A percentile compares a stretch with the other conserved stretches of the same genome.
These are phyloP conservation scores for Bilobella aurantiaca DNA, from an alignment of 1,140 invertebrate genomes.

Conservation along the genomic window DNA sequence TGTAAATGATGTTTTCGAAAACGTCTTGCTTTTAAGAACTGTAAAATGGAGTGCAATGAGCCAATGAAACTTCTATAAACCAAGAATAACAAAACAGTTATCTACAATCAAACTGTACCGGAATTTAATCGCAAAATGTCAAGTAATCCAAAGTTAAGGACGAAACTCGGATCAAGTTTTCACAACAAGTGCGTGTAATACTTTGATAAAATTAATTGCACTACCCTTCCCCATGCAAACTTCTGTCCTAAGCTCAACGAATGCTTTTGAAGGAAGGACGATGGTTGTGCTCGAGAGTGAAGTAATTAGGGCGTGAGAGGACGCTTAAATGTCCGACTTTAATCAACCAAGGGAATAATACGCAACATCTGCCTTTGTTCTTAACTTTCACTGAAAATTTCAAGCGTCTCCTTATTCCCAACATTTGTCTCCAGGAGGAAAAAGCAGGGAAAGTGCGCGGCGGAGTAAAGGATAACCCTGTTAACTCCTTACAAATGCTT, in stretches of 20 bases:
- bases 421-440: background rate
- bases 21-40: too few relatives aligned
- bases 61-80: too few relatives aligned
- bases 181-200: too few relatives aligned
- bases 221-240: too few relatives aligned
- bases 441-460: background rate
- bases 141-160: too few relatives aligned
- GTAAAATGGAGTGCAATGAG: too few relatives aligned
- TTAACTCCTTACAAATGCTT: background rate
- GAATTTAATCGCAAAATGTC: too few relatives aligned
- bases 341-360: constrained; percentile 30
- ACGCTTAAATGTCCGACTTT: constrained; percentile 19
- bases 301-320: background rate
- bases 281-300: background rate
- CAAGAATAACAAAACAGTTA: too few relatives aligned
- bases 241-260: background rate
- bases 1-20: too few relatives aligned
- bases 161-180: too few relatives aligned
- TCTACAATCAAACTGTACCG: too few relatives aligned
- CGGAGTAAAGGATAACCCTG: constrained; percentile 1
- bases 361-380: background rate
- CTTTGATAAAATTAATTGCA: too few relatives aligned
- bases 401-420: background rate
- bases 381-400: background rate
- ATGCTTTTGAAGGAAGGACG: background rate